A percentile compares a stretch with the other conserved stretches of the same genome.
phyloP scores from a whole-genome alignment of 1,140 invertebrate species.

The Phymastichus coffea region DNA sequence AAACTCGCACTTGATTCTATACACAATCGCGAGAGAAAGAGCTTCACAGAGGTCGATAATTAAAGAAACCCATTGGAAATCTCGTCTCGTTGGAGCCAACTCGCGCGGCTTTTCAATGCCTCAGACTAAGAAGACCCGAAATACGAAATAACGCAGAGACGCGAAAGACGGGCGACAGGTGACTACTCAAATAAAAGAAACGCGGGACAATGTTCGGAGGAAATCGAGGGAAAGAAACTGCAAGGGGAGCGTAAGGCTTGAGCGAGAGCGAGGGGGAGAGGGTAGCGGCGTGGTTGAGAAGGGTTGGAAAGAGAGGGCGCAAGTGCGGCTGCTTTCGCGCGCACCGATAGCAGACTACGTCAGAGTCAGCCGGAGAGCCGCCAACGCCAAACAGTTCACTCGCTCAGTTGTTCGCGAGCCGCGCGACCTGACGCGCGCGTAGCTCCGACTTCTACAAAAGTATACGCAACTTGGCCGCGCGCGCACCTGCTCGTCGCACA shows the following conservation, averaged over 20 bases:
- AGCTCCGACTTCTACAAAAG: conserved; percentile 1
- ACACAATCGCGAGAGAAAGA: too few species aligned
- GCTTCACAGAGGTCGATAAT: too few species aligned
- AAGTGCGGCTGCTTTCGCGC: conserved; percentile 15
- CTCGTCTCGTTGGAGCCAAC: too few species aligned
- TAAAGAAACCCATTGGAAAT: too few species aligned
- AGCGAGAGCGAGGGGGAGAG: conserved; percentile 27
- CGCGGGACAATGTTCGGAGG: neutral
- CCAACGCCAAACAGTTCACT: too few species aligned
- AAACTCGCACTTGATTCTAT: too few species aligned
- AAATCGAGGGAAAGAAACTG: conserved; percentile 2
- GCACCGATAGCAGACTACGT: conserved; percentile 29
- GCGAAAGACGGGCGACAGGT: neutral
- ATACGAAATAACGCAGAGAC: neutral
- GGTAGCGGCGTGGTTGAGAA: too few species aligned
- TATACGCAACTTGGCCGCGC: neutral
- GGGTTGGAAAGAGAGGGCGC: too few species aligned
- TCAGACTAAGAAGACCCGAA: too few species aligned
- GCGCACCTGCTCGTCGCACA: neutral
- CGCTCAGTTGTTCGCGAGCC: conserved; percentile 43
- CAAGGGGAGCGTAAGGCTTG: conserved; percentile 22
- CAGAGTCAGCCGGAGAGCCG: too few species aligned
- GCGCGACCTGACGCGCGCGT: conserved; percentile 35
- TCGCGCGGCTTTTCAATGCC: too few species aligned
- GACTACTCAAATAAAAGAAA: neutral